Evolutionary conservation across 2,888 invertebrate species (phyloP).

Genomic region (Lymantria dispar): DNA sequence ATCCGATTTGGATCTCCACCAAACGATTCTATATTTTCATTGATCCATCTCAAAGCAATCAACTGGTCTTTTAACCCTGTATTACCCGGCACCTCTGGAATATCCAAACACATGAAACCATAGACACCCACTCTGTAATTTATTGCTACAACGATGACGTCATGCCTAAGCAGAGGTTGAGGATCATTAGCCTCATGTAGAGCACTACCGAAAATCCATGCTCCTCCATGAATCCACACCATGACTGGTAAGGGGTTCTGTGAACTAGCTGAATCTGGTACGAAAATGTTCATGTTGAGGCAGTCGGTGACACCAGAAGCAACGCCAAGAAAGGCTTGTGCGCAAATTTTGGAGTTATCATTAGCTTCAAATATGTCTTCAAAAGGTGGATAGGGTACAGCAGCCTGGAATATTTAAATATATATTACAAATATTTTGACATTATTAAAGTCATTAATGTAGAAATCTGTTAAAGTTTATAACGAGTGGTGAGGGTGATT

Average conservation of each 20-base stretch:
- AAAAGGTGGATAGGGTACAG: constrained; percentile 25
- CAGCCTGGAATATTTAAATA: constrained; percentile 10
- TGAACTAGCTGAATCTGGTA: constrained; percentile 23
- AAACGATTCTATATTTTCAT: constrained; percentile 42
- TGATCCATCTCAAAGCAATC: constrained; percentile 43
- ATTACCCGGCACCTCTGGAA: constrained; percentile 43
- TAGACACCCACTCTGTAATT: constrained; percentile 25
- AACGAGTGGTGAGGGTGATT: constrained; percentile 43
- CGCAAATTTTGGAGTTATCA: constrained; percentile 20
- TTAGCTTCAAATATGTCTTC: constrained; percentile 28
- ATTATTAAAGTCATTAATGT: no score
- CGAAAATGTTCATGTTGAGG: constrained; percentile 27
- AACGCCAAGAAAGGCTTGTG: constrained; percentile 1
- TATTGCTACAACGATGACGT: constrained; percentile 16
- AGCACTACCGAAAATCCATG: constrained; percentile 4
- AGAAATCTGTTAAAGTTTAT: no score
- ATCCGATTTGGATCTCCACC: constrained; percentile 34
- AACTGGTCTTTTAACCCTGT: constrained; percentile 46
- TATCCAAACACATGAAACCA: constrained; percentile 39
- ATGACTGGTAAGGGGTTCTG: constrained; percentile 15
- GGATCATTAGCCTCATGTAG: not conserved
- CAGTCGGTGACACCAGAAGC: constrained; percentile 27
- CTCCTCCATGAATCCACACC: constrained; percentile 21
- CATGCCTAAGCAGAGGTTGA: constrained; percentile 3
- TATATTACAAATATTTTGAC: no score